Evolutionary conservation across 2,113 vertebrate species (phyloP), one percentile per base, ranked within the genome.

Genomic region (Lophotis ruficrista): DNA sequence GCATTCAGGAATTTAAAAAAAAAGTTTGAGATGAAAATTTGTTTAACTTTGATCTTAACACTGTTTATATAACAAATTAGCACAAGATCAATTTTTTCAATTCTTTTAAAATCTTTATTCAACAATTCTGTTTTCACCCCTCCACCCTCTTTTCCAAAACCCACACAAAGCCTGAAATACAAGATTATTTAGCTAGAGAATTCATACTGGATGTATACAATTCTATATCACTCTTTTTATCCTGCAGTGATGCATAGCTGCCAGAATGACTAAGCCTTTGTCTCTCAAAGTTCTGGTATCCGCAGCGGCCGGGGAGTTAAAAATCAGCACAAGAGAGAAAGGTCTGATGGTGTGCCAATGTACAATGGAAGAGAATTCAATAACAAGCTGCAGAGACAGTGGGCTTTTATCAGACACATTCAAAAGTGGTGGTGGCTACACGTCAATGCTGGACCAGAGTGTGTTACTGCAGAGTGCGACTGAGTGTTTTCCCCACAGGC

Each of bases 401-500:
- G 91, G 97, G 97, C 97, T 98, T 98, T 98, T 97, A 98, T 97
- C 96, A 97, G 95, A 93, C 95, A 94, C 90, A 83, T 90, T 96
- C 93, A 95, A 88, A 94, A 90, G 92, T 83, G 97, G 90, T 96
- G 97, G 95, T 97, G 95, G 96, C 96, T 97, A 78, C 84, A 89
- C 94, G 91, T 98, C 98, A 91, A 96, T 97, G 97, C 97, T 70
- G 95, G 97, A 89, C 84, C 88, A 45, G 91, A 96, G 96, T 71
- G 93, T 89, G 90, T 96, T 85, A 95, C 53, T 81, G 97, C 96
- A 75, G 96, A 98, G 97, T 82, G 95, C 93, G 69, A 97, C 30
- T 85, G 83, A 96, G 98, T 96, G 97, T 95, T 98, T 98, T 98
- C 97, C 97, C 98, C 97, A 97, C 97, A 96, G 98, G 98, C 98